These are phyloP conservation scores for Leptopterna dolabrata DNA, from an alignment of 2,888 invertebrate species.

Conservation along the genomic window DNA sequence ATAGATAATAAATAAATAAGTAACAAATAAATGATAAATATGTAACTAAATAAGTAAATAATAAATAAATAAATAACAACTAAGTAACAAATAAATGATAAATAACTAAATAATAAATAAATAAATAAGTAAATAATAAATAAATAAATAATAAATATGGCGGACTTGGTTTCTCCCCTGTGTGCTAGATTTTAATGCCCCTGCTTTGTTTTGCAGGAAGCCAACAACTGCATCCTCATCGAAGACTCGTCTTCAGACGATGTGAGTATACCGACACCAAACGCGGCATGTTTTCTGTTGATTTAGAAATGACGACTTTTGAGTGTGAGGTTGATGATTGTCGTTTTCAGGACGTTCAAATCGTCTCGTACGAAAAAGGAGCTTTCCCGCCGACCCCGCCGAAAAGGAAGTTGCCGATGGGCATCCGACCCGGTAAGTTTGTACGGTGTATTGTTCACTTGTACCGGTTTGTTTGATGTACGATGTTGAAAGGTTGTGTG, in stretches of 20 bases:
- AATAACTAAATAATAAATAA: too few species aligned
- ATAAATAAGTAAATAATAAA: too few species aligned
- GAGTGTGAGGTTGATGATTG: not conserved
- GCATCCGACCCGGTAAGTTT: not conserved
- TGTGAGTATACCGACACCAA: not conserved
- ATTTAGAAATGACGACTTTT: not conserved
- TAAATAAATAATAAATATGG: too few species aligned
- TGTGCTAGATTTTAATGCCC: not conserved
- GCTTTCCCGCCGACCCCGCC: not conserved
- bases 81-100: too few species aligned
- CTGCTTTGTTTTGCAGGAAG: not conserved
- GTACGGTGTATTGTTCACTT: too few species aligned
- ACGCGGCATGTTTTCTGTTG: not conserved
- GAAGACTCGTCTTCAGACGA: constrained; percentile 6
- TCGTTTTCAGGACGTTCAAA: not conserved
- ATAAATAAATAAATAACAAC: too few species aligned
- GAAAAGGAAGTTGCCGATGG: not conserved
- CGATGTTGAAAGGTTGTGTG: not conserved
- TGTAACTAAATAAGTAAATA: too few species aligned
- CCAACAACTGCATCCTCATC: not conserved
- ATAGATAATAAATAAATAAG: too few species aligned
- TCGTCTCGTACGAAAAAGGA: not conserved
- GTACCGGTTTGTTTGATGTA: too few species aligned
- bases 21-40: too few species aligned
- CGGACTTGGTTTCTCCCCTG: too few species aligned